Evolutionary conservation across 2,797 vertebrate species (phyloP).

Genomic region (Mustela erminea): DNA sequence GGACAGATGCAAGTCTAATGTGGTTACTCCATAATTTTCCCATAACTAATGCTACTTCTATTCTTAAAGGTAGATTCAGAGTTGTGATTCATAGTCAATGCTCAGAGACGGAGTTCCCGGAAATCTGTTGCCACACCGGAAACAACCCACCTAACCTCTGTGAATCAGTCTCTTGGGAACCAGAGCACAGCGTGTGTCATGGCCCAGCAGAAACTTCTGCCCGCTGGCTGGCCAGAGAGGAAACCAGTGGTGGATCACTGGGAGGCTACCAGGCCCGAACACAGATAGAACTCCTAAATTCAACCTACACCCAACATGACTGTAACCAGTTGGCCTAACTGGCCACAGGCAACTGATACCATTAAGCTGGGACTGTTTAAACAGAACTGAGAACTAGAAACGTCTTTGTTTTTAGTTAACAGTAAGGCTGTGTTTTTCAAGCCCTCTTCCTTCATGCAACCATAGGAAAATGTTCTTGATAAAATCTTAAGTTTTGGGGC

Average conservation of each 20-base stretch:
- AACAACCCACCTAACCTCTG: neutral
- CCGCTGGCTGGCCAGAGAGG: neutral
- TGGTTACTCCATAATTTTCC: slow-evolving; percentile 17
- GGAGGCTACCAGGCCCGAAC: neutral
- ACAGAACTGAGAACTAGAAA: neutral
- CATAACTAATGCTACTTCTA: neutral
- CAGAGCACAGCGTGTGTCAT: neutral
- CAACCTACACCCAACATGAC: neutral
- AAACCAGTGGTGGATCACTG: neutral
- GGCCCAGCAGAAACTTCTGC: neutral
- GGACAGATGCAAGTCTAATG: neutral
- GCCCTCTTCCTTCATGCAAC: neutral
- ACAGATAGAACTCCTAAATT: neutral
- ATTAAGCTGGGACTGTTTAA: neutral
- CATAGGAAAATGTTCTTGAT: neutral
- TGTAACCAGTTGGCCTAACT: neutral
- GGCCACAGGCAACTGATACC: neutral
- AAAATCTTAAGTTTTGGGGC: neutral
- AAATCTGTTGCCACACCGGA: neutral
- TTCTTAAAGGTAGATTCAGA: neutral
- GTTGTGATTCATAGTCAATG: neutral
- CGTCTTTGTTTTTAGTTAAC: neutral
- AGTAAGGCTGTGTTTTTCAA: neutral
- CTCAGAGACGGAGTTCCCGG: neutral
- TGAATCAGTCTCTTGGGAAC: neutral